Base-by-base conservation (phyloP, 2,113 vertebrate species). In the Scopus umbretta region DNA sequence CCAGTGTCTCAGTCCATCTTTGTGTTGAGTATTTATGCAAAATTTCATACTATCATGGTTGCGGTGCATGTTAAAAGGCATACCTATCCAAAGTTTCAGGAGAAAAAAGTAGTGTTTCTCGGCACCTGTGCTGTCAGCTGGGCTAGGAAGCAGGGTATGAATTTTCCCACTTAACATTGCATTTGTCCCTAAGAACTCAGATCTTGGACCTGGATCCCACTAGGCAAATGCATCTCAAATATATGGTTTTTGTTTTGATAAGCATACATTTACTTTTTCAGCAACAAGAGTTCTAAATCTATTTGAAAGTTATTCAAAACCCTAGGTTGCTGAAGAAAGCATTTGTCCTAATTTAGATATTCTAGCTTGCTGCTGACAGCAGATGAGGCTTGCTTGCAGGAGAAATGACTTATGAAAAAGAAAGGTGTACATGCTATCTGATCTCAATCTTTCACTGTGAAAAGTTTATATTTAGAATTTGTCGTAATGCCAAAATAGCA, bases 31-130 rank as follows among this genome's bases (percentile, higher is more conserved):
- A 23, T 80, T 80, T 63, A 34, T 62, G 53, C 15, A 66, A 50
- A 55, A 67, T 45, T 62, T 53, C 25, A 0, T 67, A 4, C 15
- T 23, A 0, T 23, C 2, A 1, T 29, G 43, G 17, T 40, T 84
- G 36, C 55, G 43, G 62, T 5, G 3, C 0, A 0, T 27, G 21
- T 83, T 84, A 61, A 75, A 59, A 72, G 38, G 13, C 30, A 21
- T n/a, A 38, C 7, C 4, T 8, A 17, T 8, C 27, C 15, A 8
- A n/a, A 29, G 32, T 36, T 59, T 91, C 10, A 6, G 40, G 53
- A 56, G 58, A 42, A 11, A 36, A 66, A 89, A 32, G 11, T 19
- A 11, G 10, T 29, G 23, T 40, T 86, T 72, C 32, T 42, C 7
- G 3, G 53, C 19, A 47, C 15, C 22, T 29, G 14, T 50, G 29